A percentile compares a stretch with the other conserved stretches of the same genome.
Conservation (phyloP, 2,113 vertebrate species). For the Tyto alba region DNA sequence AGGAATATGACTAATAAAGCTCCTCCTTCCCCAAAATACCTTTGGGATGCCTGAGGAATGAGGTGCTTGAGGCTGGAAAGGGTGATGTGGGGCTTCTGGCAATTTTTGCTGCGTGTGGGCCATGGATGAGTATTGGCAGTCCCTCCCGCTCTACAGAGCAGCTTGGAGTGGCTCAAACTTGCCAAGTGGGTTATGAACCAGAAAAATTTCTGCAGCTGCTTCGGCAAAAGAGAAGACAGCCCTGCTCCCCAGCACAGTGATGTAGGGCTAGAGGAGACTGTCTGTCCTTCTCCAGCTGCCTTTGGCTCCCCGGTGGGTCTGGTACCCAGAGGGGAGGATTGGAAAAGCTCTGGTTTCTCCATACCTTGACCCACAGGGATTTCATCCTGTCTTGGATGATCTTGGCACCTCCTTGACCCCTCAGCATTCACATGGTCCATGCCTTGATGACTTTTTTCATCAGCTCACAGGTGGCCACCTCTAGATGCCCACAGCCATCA, state of each 20-base stretch:
- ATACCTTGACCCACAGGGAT: background rate
- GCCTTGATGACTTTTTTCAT: background rate
- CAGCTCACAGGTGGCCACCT: background rate
- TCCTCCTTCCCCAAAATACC: background rate
- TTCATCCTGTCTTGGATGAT: background rate
- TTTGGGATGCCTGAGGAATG: background rate
- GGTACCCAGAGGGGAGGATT: background rate
- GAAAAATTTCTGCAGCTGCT: background rate
- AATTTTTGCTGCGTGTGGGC: background rate
- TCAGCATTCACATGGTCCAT: background rate
- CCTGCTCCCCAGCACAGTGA: background rate
- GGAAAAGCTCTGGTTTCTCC: background rate
- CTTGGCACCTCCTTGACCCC: background rate
- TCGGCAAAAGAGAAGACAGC: background rate
- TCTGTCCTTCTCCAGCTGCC: background rate
- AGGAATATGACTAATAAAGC: background rate
- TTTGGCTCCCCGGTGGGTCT: background rate
- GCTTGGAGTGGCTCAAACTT: background rate
- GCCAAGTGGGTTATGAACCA: background rate
- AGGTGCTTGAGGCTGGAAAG: background rate
- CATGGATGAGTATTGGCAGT: rapidly evolving
- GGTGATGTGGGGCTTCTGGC: background rate
- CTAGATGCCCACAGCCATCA: background rate
- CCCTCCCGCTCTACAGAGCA: background rate
- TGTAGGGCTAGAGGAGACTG: background rate